Conservation (phyloP, 2,888 invertebrate genomes). For the Platyscelio sp. region DNA sequence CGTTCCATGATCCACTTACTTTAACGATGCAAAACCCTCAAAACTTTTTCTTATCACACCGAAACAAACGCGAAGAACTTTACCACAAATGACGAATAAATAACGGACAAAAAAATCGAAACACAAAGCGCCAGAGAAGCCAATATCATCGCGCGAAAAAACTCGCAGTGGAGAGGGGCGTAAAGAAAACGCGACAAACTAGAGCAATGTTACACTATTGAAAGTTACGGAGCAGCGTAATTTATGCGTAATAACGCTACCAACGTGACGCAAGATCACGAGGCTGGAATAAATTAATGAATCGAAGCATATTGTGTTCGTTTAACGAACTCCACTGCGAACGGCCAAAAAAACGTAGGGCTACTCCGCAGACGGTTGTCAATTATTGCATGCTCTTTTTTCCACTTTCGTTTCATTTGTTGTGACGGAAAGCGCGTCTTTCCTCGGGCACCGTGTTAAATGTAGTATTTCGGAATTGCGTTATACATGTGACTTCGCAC, state of each 20-base stretch:
- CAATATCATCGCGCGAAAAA: too few species aligned
- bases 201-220: not conserved
- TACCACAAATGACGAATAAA: constrained; percentile 45
- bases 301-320: constrained; percentile 34
- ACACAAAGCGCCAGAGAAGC: not conserved
- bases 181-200: not conserved
- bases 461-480: constrained; percentile 53
- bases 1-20: constrained; percentile 3
- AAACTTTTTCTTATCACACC: constrained; percentile 43
- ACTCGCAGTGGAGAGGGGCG: too few species aligned
- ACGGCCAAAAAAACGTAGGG: constrained; percentile 36
- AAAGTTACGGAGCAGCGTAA: constrained; percentile 20
- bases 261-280: constrained; percentile 31
- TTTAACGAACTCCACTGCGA: constrained; percentile 5
- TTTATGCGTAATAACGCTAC: constrained; percentile 41
- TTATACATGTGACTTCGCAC: constrained; percentile 30
- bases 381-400: constrained; percentile 51
- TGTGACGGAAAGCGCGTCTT: constrained; percentile 38
- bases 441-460: constrained; percentile 47
- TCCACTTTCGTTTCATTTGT: constrained; percentile 32
- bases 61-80: constrained; percentile 39
- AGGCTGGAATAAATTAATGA: constrained; percentile 47
- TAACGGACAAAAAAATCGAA: constrained; percentile 32
- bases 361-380: constrained; percentile 32
- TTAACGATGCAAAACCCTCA: not conserved